Evolutionary conservation across 1,140 invertebrate genomes (phyloP).

Genomic region (Drosophila elegans): DNA sequence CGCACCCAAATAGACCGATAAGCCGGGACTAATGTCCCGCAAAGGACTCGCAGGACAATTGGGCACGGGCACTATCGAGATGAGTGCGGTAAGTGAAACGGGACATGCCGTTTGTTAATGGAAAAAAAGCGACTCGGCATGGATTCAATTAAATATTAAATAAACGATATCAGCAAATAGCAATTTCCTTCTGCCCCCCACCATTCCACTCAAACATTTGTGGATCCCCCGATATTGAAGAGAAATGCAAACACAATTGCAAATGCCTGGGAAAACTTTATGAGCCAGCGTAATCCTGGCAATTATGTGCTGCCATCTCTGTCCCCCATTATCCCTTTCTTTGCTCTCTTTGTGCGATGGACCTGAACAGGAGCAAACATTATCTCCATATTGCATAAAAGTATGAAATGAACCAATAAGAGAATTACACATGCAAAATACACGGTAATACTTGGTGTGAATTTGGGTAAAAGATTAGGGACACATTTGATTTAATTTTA

Average conservation of each 20-base stretch:
- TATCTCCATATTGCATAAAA: slow-evolving; percentile 74
- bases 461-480: too few species aligned
- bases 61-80: not conserved
- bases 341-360: not conserved
- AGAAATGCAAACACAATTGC: slow-evolving; percentile 71
- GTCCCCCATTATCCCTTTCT: not conserved
- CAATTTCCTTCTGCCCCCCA: slow-evolving; percentile 43
- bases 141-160: slow-evolving; percentile 82
- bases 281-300: slow-evolving; percentile 70
- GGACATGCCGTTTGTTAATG: slow-evolving; percentile 9
- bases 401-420: slow-evolving; percentile 72
- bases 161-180: slow-evolving; percentile 76
- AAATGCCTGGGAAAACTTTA: slow-evolving; percentile 59
- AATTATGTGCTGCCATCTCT: slow-evolving; percentile 59
- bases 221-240: slow-evolving; percentile 26
- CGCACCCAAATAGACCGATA: slow-evolving; percentile 57
- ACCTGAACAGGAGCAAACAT: slow-evolving; percentile 54
- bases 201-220: not conserved
- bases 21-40: slow-evolving; percentile 30
- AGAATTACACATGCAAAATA: slow-evolving; percentile 36
- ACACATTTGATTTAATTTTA: too few species aligned
- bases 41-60: slow-evolving; percentile 13
- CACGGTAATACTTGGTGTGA: slow-evolving; percentile 9
- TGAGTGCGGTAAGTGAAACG: not conserved
- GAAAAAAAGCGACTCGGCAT: slow-evolving; percentile 62